phyloP scores from a whole-genome alignment of 2,113 vertebrate species.

The Gracilinanus agilis region DNA sequence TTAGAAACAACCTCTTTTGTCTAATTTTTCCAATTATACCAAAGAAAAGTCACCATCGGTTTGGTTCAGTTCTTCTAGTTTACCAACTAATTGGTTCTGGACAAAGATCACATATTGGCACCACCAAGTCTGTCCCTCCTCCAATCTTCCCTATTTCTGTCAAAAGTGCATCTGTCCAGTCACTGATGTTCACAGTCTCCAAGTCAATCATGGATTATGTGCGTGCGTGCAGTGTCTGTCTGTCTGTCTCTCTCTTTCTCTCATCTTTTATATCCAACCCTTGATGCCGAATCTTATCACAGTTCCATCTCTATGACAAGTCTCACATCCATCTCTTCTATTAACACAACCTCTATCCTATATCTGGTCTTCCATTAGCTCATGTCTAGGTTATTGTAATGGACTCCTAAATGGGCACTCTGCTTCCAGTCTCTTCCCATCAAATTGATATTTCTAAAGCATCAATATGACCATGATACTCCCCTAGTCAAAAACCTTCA shows the following conservation, averaged over 20 bases:
- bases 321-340: neutral
- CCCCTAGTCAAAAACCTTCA: slow-evolving; percentile 18
- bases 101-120: neutral
- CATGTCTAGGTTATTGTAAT: neutral
- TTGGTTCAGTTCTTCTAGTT: neutral
- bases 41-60: neutral
- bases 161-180: neutral
- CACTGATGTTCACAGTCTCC: neutral
- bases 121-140: neutral
- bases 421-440: neutral
- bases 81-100: neutral
- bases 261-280: neutral
- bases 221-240: too few species aligned
- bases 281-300: neutral
- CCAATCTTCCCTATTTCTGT: neutral
- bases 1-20: neutral
- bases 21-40: neutral
- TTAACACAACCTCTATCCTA: neutral
- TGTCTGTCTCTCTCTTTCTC: neutral
- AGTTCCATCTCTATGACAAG: neutral
- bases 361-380: neutral
- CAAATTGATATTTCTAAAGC: neutral
- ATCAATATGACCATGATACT: neutral
- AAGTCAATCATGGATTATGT: neutral
- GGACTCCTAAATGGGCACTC: neutral